A percentile compares a stretch with the other conserved stretches of the same genome.
These are phyloP conservation scores for Polypedilum vanderplanki DNA, from an alignment of 1,140 invertebrate genomes.

Conservation along the genomic window DNA sequence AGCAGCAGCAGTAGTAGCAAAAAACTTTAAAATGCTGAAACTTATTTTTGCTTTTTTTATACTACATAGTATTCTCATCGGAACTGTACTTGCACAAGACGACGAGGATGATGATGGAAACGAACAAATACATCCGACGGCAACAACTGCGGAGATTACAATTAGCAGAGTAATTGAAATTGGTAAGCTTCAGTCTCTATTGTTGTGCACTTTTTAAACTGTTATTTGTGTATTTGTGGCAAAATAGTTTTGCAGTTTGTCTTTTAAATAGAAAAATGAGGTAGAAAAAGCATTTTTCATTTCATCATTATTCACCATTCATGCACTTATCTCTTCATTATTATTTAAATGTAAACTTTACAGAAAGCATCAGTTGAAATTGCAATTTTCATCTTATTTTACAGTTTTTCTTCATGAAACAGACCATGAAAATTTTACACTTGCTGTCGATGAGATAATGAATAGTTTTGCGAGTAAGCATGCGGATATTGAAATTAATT, in stretches of 20 bases:
- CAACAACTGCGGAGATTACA: background rate
- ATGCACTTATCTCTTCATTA: too few relatives aligned
- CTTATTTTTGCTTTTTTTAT: too few relatives aligned
- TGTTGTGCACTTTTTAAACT: background rate
- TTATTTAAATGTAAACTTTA: too few relatives aligned
- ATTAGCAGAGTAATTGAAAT: conserved; percentile 14
- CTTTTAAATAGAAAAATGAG: too few relatives aligned
- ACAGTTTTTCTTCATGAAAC: background rate
- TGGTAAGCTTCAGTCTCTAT: background rate
- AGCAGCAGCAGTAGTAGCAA: too few relatives aligned
- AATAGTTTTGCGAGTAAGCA: background rate
- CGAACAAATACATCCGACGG: background rate
- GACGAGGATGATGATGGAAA: background rate
- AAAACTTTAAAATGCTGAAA: too few relatives aligned
- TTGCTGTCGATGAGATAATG: background rate
- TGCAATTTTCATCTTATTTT: background rate
- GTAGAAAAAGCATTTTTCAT: too few relatives aligned
- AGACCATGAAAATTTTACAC: background rate
- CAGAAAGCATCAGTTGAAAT: too few relatives aligned
- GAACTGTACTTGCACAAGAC: background rate
- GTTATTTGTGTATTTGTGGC: too few relatives aligned
- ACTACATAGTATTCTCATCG: too few relatives aligned
- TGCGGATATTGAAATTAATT: background rate
- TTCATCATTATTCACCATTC: too few relatives aligned
- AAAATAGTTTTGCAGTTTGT: too few relatives aligned